Evolutionary conservation across 2,113 vertebrate genomes (phyloP), one percentile per base, ranked within the genome.

Genomic region (Telmatochromis bifrenatus): DNA sequence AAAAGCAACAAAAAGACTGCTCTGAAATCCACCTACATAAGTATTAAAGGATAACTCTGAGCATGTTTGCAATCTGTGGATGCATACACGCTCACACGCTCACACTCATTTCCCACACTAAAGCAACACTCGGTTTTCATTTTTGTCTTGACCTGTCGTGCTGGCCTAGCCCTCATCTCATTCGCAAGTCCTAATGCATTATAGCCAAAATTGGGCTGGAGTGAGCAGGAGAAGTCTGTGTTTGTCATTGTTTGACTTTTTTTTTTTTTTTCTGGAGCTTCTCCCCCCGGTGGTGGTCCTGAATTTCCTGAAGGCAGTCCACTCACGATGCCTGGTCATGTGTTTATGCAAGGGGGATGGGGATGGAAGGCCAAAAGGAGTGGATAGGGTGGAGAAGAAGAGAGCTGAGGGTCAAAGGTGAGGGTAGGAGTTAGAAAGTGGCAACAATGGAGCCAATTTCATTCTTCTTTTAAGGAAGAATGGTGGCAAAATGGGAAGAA

Each of bases 281-380:
- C 87, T 90, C 84, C 53, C 62, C 12, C 31, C 35, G 2, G 6
- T 68, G 79, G 82, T 23, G 83, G 85, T 85, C 73, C 85, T 55
- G 45, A 26, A 83, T 91, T 93, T 93, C 93, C 91, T 93, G 79
- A 65, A 88, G 92, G 92, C 93, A 88, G 90, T 92, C 85, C 82
- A 89, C 65, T 88, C 86, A 87, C 3, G 58, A 75, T 88, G 65
- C 17, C 26, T 77, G 75, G 39, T 35, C 82, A 62, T 68, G 65
- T 84, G n/a, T 77, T 77, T 54, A 54, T 53, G 10, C 26, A n/a
- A 60, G 79, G 54, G 33, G 49, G 39, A 49, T 51, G 26, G 73
- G 73, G 68, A 28, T 47, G 53, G 60, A 23, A 45, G 79, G 65
- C 42, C 26, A 82, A 70, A 70, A 87, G 80, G 37, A 75, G 83